Base-by-base conservation (phyloP, 2,797 vertebrate species). In the Sebastes nivosus region DNA sequence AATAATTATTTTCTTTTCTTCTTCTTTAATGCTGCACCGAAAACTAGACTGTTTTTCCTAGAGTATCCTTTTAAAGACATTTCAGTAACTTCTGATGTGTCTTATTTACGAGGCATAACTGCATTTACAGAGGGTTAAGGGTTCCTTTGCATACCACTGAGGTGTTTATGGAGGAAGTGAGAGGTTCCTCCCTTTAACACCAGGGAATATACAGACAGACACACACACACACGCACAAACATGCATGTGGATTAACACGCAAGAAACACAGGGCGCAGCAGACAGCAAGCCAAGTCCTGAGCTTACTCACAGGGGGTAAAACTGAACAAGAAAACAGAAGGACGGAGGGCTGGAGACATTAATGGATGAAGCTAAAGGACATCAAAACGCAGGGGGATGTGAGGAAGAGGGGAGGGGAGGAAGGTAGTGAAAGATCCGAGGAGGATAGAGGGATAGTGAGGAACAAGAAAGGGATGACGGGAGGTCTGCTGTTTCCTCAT, bases 101-200 rank as follows among this genome's bases (percentile, higher is more conserved):
- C 30, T 59, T 27, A 83, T 85, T 86, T 80, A 88, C 2, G 74
- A 81, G 58, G 52, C 32, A 6, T 63, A 29, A 24, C 60, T 71
- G 67, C 52, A 71, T 60, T 74, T 77, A 63, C 34, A 68, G 55
- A 58, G 25, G 29, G 46, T 18, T 32, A 77, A 66, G 11, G n/a
- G 82, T 59, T 78, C 68, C 36, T 80, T 79, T 80, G 63, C 86
- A 90, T 81, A 83, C 87, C 82, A 80, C 74, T 4, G 82, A 89
- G 72, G 88, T 88, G 86, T 91, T 93, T 88, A 91, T 74, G 79
- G 77, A 88, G 84, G 85, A 93, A 88, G 85, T 34, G 9, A 67
- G 73, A 55, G 55, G 80, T 85, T 92, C 83, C 81, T 84, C 72
- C 77, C 67, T 77, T 61, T 68, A 71, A 77, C 91, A 79, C 79